Evolutionary conservation across 2,888 invertebrate species (phyloP).

Genomic region (Myathropa florea): DNA sequence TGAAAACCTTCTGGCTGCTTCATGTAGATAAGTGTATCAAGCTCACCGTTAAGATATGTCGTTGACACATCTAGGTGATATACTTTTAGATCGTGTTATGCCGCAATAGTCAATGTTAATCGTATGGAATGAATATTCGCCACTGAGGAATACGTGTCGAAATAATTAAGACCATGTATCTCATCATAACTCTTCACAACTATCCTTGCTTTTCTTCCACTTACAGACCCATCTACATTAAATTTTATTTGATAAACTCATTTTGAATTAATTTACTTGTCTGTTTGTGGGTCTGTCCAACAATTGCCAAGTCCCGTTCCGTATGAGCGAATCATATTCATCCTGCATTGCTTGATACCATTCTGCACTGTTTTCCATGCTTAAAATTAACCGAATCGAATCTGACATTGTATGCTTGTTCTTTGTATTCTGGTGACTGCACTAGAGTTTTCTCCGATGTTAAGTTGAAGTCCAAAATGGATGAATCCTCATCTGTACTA

Average conservation of each 20-base stretch:
- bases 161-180: not conserved
- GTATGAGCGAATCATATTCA: not conserved
- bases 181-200: not conserved
- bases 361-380: not conserved
- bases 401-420: not conserved
- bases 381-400: not conserved
- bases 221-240: not conserved
- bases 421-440: not conserved
- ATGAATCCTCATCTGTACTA: too few relatives aligned
- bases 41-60: too few relatives aligned
- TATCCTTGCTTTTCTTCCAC: not conserved
- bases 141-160: not conserved
- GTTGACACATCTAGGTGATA: too few relatives aligned
- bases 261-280: not conserved
- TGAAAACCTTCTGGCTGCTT: too few relatives aligned
- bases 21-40: too few relatives aligned
- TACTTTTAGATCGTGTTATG: not conserved
- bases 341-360: conserved; percentile 12
- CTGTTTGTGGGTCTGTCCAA: not conserved
- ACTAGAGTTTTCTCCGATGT: too few relatives aligned
- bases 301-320: not conserved
- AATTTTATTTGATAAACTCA: not conserved
- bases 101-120: conserved; percentile 11
- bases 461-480: too few relatives aligned
- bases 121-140: conserved; percentile 3